Conservation (phyloP, 2,797 vertebrate species). For the Notamacropus eugenii region DNA sequence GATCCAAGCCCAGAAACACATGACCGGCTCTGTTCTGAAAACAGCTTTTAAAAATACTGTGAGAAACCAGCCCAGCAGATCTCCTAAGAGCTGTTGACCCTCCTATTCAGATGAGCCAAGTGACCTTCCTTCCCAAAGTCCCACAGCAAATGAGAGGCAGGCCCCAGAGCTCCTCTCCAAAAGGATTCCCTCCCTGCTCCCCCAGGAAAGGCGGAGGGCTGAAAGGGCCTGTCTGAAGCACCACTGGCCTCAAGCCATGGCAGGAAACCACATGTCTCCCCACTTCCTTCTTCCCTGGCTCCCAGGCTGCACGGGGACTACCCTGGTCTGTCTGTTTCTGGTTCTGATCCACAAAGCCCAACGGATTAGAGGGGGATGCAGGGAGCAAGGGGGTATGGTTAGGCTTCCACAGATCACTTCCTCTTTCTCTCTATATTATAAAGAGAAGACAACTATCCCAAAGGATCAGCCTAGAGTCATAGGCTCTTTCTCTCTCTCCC, state of each 20-base stretch:
- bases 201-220: neutral
- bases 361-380: too few relatives aligned
- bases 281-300: constrained; percentile 65
- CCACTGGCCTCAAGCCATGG: constrained; percentile 50
- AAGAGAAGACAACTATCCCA: neutral
- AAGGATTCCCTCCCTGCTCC: constrained; percentile 16
- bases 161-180: neutral
- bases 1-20: neutral
- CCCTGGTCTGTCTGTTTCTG: neutral
- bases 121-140: constrained; percentile 55
- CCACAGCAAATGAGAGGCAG: constrained; percentile 33
- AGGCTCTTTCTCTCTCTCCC: neutral
- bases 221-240: constrained; percentile 19
- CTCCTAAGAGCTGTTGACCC: neutral
- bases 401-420: neutral
- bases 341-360: neutral
- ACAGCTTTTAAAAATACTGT: neutral
- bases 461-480: neutral
- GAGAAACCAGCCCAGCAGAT: neutral
- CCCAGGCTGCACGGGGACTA: constrained; percentile 25
- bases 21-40: neutral
- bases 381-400: neutral
- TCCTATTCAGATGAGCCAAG: constrained; percentile 45
- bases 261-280: constrained; percentile 69
- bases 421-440: too few relatives aligned